These are phyloP conservation scores for Amphipoea lucens DNA, from an alignment of 2,888 invertebrate species.

Conservation along the genomic window DNA sequence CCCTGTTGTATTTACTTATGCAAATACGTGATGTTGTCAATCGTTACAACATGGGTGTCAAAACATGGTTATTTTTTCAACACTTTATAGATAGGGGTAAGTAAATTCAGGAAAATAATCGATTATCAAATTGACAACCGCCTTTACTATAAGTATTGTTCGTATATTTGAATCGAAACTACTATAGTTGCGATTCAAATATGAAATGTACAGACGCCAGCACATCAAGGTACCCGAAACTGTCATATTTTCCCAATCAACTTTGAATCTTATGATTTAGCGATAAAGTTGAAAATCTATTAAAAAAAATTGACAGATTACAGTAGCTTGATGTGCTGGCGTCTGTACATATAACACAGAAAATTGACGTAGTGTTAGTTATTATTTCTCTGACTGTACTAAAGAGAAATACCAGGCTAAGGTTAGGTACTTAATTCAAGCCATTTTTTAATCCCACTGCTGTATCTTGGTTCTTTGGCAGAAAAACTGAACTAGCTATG, in stretches of 20 bases:
- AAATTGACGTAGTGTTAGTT: not conserved
- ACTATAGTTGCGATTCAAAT: too few species aligned
- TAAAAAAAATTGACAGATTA: too few species aligned
- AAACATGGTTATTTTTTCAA: not conserved
- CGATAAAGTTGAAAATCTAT: too few species aligned
- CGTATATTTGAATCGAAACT: too few species aligned
- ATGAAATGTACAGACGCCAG: too few species aligned
- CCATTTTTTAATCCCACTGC: not conserved
- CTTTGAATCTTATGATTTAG: too few species aligned
- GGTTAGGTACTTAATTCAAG: not conserved
- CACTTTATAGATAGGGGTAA: not conserved
- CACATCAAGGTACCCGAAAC: too few species aligned
- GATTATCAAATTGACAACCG: not conserved
- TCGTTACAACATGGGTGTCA: not conserved
- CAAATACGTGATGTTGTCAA: slow-evolving; percentile 1
- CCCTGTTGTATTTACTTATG: slow-evolving; percentile 23
- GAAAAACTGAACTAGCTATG: not conserved
- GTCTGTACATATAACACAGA: not conserved
- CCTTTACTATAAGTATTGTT: too few species aligned
- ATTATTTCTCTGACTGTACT: not conserved
- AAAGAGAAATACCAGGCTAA: not conserved
- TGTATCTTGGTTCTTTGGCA: not conserved
- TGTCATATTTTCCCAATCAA: too few species aligned
- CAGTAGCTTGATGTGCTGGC: too few species aligned
- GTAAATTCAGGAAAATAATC: not conserved